These are phyloP conservation scores for Anoplophora glabripennis DNA, from an alignment of 1,140 invertebrate genomes.

Conservation along the genomic window DNA sequence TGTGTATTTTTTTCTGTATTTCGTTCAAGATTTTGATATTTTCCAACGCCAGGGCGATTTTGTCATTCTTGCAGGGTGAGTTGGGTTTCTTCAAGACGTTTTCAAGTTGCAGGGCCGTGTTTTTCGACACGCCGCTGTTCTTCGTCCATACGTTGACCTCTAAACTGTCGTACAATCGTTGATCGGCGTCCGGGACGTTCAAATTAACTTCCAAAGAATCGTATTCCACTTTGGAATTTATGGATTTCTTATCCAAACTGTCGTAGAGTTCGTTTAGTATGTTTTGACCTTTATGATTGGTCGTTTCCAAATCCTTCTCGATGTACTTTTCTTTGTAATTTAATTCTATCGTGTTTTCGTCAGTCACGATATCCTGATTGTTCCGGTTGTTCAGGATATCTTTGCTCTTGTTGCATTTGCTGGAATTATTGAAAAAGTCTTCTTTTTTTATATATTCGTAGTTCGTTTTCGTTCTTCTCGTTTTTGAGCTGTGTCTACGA, in stretches of 20 bases:
- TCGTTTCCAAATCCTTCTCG: constrained; percentile 41
- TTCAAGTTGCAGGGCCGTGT: constrained; percentile 28
- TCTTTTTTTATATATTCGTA: constrained; percentile 53
- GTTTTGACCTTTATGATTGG: constrained; percentile 27
- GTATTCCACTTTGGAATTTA: constrained; percentile 35
- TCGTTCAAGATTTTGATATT: constrained; percentile 57
- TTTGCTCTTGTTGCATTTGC: constrained; percentile 29
- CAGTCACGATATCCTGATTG: constrained; percentile 44
- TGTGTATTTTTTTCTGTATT: constrained; percentile 63
- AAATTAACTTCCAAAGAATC: constrained; percentile 42
- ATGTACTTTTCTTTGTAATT: constrained; percentile 46
- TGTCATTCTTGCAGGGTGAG: constrained; percentile 25
- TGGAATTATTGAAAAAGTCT: constrained; percentile 39
- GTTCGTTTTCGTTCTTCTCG: constrained; percentile 38
- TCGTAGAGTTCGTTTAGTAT: constrained; percentile 44
- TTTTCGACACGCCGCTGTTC: constrained; percentile 26
- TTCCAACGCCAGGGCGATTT: constrained; percentile 47
- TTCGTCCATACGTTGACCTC: constrained; percentile 34
- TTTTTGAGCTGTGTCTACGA: constrained; percentile 48
- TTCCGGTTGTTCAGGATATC: constrained; percentile 43
- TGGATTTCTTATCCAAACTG: constrained; percentile 41
- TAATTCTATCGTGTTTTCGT: constrained; percentile 43
- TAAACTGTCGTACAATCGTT: constrained; percentile 39
- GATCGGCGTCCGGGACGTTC: constrained; percentile 29
- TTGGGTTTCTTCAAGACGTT: constrained; percentile 30